These are phyloP conservation scores for Caenorhabditis becei DNA, from an alignment of 2,888 invertebrate genomes.

Conservation along the genomic window DNA sequence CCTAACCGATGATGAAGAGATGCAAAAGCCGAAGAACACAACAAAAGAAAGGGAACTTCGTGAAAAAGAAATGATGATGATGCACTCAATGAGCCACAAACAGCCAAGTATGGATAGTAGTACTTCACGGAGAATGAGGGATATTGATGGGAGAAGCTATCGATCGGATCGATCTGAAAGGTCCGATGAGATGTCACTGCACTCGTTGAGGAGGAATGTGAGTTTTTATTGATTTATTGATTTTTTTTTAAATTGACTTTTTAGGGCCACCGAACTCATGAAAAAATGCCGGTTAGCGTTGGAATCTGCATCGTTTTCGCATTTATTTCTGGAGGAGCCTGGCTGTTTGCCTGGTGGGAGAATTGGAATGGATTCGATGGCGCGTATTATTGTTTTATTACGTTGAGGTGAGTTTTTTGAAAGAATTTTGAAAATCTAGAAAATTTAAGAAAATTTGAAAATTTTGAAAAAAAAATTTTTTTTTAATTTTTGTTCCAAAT, in stretches of 20 bases:
- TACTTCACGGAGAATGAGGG: conserved; percentile 63
- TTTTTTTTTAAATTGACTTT: neutral
- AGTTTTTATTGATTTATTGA: neutral
- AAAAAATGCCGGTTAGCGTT: conserved; percentile 87
- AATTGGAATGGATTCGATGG: conserved; percentile 94
- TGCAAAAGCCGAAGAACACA: conserved; percentile 50
- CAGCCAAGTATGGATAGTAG: conserved; percentile 74
- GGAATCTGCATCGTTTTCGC: conserved; percentile 92
- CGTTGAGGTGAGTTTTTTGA: conserved; percentile 67
- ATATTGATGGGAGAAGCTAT: conserved; percentile 77
- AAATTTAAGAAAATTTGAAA: neutral
- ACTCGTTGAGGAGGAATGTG: conserved; percentile 72
- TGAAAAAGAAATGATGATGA: conserved; percentile 65
- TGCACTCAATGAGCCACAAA: conserved; percentile 65
- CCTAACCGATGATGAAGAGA: conserved; percentile 76
- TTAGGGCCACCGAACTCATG: conserved; percentile 62
- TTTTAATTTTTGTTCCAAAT: too few species aligned
- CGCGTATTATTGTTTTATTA: conserved; percentile 81
- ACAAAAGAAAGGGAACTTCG: conserved; percentile 32
- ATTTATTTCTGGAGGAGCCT: conserved; percentile 92
- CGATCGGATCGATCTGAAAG: conserved; percentile 76
- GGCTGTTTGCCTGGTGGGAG: conserved; percentile 94
- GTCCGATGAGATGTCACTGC: conserved; percentile 79
- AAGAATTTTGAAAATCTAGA: neutral
- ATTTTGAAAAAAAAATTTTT: too few species aligned